Evolutionary conservation across 2,797 vertebrate species (phyloP).

Genomic region (Rhynchonycteris naso): DNA sequence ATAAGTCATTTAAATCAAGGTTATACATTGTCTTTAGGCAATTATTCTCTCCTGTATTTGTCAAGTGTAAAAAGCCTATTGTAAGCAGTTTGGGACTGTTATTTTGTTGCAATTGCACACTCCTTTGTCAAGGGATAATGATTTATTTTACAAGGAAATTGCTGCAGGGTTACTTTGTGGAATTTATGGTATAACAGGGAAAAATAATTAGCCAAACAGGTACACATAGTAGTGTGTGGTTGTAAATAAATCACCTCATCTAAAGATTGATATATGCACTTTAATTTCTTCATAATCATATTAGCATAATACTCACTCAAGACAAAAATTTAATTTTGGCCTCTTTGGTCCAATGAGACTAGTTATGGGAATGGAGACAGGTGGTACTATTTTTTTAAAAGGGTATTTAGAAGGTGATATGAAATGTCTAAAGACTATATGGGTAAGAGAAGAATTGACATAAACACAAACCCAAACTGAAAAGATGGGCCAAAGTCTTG

Average conservation of each 20-base stretch:
- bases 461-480: conserved; percentile 9
- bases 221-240: conserved; percentile 1
- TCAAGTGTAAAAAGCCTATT: conserved; percentile 83
- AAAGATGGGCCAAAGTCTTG: not conserved
- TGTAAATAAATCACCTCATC: conserved; percentile 78
- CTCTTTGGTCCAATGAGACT: conserved; percentile 54
- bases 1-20: conserved; percentile 84
- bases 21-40: conserved; percentile 83
- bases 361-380: not conserved
- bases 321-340: conserved; percentile 74
- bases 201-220: conserved; percentile 82
- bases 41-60: conserved; percentile 82
- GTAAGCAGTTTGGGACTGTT: conserved; percentile 81
- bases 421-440: conserved; percentile 52
- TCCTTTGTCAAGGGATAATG: conserved; percentile 81
- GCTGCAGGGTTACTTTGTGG: conserved; percentile 79
- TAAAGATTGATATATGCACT: conserved; percentile 62
- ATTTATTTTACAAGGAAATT: conserved; percentile 83
- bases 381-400: not conserved
- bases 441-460: conserved; percentile 59
- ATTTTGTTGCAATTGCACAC: conserved; percentile 83
- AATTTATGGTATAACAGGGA: conserved; percentile 79
- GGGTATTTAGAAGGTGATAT: conserved; percentile 26
- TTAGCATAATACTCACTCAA: conserved; percentile 6
- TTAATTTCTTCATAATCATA: conserved; percentile 61